Conservation (phyloP, 2,888 invertebrate species). For the Tipula vernalis region DNA sequence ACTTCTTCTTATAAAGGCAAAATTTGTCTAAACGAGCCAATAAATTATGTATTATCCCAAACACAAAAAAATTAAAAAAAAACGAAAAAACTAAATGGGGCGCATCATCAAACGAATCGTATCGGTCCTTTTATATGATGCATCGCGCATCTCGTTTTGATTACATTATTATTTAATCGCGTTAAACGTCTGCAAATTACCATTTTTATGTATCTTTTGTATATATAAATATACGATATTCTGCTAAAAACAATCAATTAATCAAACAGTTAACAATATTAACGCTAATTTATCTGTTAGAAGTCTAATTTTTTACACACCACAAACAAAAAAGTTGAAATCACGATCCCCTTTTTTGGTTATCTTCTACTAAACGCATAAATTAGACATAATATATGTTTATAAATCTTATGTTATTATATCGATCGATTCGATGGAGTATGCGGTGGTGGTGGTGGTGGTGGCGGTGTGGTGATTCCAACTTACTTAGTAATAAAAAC, state of each 20-base stretch:
- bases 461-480: neutral
- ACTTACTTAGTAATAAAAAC: neutral
- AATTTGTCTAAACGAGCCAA: neutral
- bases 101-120: neutral
- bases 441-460: neutral
- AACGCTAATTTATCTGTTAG: slow-evolving; percentile 4
- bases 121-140: neutral
- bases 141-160: neutral
- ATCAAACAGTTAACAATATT: slow-evolving; percentile 4
- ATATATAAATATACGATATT: neutral
- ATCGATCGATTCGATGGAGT: neutral
- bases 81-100: neutral
- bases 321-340: neutral
- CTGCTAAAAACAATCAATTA: neutral
- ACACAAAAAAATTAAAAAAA: neutral
- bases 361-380: neutral
- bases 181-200: neutral
- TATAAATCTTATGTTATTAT: neutral
- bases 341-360: neutral
- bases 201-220: neutral
- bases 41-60: neutral
- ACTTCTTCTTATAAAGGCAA: neutral
- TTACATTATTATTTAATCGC: slow-evolving; percentile 4
- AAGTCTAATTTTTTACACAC: neutral
- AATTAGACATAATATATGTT: neutral